These are phyloP conservation scores for Phymastichus coffea DNA, from an alignment of 1,140 invertebrate genomes.

Conservation along the genomic window DNA sequence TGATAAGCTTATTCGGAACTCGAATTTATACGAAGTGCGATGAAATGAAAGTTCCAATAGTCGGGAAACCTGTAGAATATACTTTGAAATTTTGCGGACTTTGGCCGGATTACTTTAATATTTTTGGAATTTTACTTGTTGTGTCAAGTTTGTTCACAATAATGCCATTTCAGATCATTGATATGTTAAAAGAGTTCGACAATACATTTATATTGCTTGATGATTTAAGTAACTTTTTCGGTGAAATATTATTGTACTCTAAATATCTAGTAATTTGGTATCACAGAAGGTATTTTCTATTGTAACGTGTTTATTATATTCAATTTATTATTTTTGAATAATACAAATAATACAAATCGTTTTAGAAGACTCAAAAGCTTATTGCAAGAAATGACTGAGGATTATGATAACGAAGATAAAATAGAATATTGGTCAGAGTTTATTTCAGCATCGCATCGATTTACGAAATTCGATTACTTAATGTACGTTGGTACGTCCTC, in stretches of 20 bases:
- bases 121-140: not conserved
- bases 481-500: not conserved
- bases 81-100: not conserved
- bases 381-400: not conserved
- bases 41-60: constrained; percentile 1
- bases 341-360: no score
- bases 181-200: not conserved
- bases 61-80: not conserved
- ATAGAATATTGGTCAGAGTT: no score
- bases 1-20: no score
- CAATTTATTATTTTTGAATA: no score
- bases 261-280: not conserved
- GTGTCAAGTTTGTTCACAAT: not conserved
- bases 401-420: not conserved
- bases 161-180: not conserved
- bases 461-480: constrained; percentile 1
- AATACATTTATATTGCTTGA: not conserved
- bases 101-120: not conserved
- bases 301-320: no score
- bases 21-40: no score
- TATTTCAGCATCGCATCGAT: no score
- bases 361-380: not conserved
- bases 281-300: not conserved
- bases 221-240: not conserved
- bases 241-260: not conserved